Base-by-base conservation (phyloP, 1,140 invertebrate species). In the Zaprionus davidi region DNA sequence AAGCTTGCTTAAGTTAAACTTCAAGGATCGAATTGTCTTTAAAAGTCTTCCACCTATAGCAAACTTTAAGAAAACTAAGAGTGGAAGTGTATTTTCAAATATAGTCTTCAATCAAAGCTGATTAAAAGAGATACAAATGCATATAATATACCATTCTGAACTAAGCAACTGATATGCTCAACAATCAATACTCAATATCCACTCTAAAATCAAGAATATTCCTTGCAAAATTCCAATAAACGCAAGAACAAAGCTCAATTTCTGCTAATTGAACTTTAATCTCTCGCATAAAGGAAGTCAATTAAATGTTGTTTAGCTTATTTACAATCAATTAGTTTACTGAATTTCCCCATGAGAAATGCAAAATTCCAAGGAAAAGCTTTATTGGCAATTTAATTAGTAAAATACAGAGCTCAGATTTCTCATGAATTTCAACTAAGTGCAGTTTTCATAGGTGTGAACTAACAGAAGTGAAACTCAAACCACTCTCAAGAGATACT, bases 371-470 rank as follows among this genome's bases (percentile, higher is more conserved):
- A 12, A 5, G 46, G 5, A 51, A 51, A 51, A 51, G 46, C 46
- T 11, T 24, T 51, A 51, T 51, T 51, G 17, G 20, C 17, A 24
- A n/a, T 56, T 56, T 17, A 17, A 56, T 56, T 56, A 56, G 12
- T 15, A 5, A 49, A 20, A 13, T 46, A 4, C 12, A 28, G n/a
- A 31, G 15, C 4, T n/a, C 5, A 31, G 15, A 28, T n/a, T 46
- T 17, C n/a, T 7, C 24, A 28, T 28, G 5, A 56, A 26, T 13
- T n/a, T 22, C 3, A 22, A 44, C 15, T 44, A 44, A 17, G n/a
- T 46, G 41, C 20, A 51, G 9, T 13, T 49, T 20, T 24, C 20
- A 13, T 51, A 51, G 12, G 11, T 51, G 44, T 17, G 11, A 20
- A 49, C 17, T 20, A 11, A 7, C n/a, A 15, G 44, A 55, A 24